Evolutionary conservation across 2,113 vertebrate species (phyloP).

Genomic region (Peucedramus taeniatus): DNA sequence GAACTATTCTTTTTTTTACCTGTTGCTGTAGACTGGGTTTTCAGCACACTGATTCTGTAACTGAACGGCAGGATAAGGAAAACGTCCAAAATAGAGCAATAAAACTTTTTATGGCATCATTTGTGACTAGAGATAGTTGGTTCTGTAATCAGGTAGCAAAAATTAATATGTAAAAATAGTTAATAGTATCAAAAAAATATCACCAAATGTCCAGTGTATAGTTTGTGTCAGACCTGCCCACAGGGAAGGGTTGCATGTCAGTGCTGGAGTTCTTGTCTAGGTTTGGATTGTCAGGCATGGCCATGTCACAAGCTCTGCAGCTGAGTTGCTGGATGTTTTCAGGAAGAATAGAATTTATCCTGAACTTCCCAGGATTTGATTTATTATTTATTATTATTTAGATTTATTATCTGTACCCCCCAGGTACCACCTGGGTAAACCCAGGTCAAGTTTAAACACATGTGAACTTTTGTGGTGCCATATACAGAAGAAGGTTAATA

Average conservation of each 20-base stretch:
- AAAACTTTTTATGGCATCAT: not conserved
- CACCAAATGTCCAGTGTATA: not conserved
- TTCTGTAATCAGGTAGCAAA: not conserved
- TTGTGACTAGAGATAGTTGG: not conserved
- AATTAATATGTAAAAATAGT: not conserved
- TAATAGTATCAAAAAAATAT: not conserved
- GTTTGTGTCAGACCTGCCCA: not conserved
- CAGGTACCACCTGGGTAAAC: not conserved
- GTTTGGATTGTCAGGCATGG: not conserved
- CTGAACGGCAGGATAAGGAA: not conserved
- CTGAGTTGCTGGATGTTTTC: not conserved
- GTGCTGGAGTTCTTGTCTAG: not conserved
- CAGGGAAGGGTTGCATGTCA: rapidly evolving
- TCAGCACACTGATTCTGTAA: not conserved
- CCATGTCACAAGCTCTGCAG: not conserved
- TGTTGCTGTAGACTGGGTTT: not conserved
- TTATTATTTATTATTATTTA: too few relatives aligned
- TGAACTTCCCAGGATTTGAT: not conserved
- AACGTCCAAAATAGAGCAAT: not conserved
- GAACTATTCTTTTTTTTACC: not conserved
- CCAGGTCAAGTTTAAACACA: not conserved
- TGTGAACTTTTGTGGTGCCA: not conserved
- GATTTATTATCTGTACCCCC: too few relatives aligned
- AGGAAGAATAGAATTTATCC: not conserved
- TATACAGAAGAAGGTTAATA: not conserved